These are phyloP conservation scores for Anabacerthia variegaticeps DNA, from an alignment of 2,797 vertebrate species.

Conservation along the genomic window DNA sequence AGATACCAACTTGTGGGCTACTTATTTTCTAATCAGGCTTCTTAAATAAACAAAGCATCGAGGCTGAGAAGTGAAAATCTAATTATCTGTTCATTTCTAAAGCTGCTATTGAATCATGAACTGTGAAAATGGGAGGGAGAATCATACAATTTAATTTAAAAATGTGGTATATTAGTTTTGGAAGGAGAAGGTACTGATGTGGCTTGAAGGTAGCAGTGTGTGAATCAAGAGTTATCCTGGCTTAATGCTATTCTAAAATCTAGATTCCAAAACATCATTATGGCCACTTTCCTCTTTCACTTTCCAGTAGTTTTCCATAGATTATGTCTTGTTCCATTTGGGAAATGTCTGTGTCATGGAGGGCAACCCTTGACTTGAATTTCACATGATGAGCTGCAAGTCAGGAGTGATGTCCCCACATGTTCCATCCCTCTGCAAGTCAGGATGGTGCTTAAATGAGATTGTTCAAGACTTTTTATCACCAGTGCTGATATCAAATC, in stretches of 20 bases:
- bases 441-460: too few relatives aligned
- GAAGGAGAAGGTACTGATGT: background rate
- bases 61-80: slow-evolving; percentile 25
- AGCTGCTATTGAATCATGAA: background rate
- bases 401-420: background rate
- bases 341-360: slow-evolving; percentile 36
- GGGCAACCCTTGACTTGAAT: background rate
- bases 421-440: background rate
- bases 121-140: background rate
- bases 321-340: background rate
- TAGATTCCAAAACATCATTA: background rate
- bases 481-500: too few relatives aligned
- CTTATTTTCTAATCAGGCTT: background rate
- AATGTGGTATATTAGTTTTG: background rate
- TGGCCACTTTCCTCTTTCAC: background rate
- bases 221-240: slow-evolving; percentile 1
- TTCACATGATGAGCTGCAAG: background rate
- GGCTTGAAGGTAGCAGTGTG: slow-evolving; percentile 1
- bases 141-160: background rate
- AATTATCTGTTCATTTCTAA: background rate
- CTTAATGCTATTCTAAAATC: background rate
- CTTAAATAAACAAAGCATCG: background rate
- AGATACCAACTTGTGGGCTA: background rate
- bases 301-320: background rate
- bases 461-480: too few relatives aligned